phyloP scores from a whole-genome alignment of 2,113 vertebrate genomes.

The Xiphophorus hellerii region DNA sequence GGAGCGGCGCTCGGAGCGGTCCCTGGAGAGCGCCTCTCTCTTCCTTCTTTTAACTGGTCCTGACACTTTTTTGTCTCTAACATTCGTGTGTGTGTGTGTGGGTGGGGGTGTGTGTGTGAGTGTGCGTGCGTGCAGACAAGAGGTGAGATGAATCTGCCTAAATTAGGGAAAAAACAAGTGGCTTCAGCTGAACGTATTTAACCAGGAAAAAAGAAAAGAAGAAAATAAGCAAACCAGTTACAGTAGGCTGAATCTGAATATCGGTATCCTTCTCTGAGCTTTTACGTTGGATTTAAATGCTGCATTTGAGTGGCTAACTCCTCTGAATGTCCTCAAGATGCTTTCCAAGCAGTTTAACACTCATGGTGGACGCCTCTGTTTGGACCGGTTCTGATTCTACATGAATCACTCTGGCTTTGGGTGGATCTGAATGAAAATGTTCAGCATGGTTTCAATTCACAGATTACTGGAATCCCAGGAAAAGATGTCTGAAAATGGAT shows the following conservation, averaged over 20 bases:
- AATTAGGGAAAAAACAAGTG: not conserved
- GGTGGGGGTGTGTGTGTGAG: too few species aligned
- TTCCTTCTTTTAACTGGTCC: constrained; percentile 27
- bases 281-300: not conserved
- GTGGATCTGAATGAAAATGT: not conserved
- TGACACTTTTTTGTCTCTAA: constrained; percentile 45
- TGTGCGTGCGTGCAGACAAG: not conserved
- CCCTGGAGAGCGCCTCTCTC: constrained; percentile 42
- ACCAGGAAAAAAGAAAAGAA: not conserved
- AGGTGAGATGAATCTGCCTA: not conserved
- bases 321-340: not conserved
- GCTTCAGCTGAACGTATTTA: not conserved
- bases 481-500: not conserved
- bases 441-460: not conserved
- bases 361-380: not conserved
- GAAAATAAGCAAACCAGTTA: not conserved
- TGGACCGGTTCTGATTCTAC: not conserved
- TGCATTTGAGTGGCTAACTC: not conserved
- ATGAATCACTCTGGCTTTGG: not conserved
- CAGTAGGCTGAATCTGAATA: not conserved
- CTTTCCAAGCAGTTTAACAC: too few species aligned
- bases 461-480: not conserved
- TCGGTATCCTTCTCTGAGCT: not conserved
- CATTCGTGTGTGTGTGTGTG: not conserved
- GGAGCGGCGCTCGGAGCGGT: constrained; percentile 30